phyloP scores from a whole-genome alignment of 2,888 invertebrate species.

The Oasisia sp. region DNA sequence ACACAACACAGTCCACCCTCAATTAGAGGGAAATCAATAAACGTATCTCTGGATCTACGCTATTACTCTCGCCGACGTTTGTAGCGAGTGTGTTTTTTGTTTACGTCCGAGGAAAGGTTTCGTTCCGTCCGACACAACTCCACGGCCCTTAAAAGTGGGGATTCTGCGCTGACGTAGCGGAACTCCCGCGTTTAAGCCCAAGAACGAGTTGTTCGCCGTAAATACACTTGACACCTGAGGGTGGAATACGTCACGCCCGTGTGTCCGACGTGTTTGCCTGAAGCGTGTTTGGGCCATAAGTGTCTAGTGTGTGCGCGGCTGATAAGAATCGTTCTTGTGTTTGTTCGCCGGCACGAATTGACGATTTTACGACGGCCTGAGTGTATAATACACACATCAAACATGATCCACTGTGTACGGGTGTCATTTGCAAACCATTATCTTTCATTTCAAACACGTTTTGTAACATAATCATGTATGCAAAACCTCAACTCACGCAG shows the following conservation, averaged over 20 bases:
- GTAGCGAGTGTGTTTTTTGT: background rate
- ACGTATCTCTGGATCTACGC: background rate
- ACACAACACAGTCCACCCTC: background rate
- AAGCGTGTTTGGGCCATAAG: conserved; percentile 8
- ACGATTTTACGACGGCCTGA: background rate
- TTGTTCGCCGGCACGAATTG: background rate
- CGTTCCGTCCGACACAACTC: too few species aligned
- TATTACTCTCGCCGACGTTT: background rate
- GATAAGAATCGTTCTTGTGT: background rate
- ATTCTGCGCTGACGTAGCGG: background rate
- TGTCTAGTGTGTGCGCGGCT: background rate
- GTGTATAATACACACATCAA: background rate
- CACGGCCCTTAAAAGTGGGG: background rate
- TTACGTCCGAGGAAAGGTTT: too few species aligned
- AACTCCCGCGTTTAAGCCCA: background rate
- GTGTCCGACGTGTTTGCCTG: background rate
- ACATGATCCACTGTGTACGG: background rate
- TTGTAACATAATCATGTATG: background rate
- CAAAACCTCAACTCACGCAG: background rate
- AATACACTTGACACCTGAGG: background rate
- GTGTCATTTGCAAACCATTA: background rate
- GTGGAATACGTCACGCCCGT: background rate
- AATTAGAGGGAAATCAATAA: background rate
- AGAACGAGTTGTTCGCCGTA: background rate
- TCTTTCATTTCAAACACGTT: background rate